phyloP scores from a whole-genome alignment of 2,797 vertebrate species.

The Danio kyathit region DNA sequence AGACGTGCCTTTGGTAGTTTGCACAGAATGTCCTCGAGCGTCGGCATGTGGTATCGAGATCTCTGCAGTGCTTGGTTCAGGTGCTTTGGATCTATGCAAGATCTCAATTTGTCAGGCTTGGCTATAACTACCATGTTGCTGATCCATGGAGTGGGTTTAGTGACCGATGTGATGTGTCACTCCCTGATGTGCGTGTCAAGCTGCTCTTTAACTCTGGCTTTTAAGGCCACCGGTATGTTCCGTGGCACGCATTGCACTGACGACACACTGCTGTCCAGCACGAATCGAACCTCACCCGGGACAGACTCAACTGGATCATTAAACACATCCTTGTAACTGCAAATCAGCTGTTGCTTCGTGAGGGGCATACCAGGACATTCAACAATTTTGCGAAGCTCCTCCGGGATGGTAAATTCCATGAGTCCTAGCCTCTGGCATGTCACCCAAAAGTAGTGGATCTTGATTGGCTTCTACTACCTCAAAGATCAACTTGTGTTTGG shows the following conservation, averaged over 20 bases:
- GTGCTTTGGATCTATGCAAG: conserved; percentile 71
- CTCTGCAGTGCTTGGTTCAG: conserved; percentile 67
- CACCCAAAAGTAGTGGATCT: conserved; percentile 40
- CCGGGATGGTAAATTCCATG: conserved; percentile 39
- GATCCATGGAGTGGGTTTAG: conserved; percentile 33
- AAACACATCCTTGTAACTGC: conserved; percentile 33
- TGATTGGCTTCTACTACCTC: conserved; percentile 37
- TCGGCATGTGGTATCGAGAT: conserved; percentile 68
- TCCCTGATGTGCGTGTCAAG: conserved; percentile 49
- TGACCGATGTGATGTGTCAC: conserved; percentile 24
- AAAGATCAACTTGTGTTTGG: conserved; percentile 44
- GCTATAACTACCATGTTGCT: conserved; percentile 11
- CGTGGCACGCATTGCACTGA: conserved; percentile 39
- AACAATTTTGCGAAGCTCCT: conserved; percentile 29
- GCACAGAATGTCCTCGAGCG: conserved; percentile 69
- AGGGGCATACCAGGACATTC: not conserved
- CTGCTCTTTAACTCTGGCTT: conserved; percentile 35
- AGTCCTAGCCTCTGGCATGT: conserved; percentile 36
- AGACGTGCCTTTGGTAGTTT: conserved; percentile 67
- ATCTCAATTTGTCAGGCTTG: not conserved
- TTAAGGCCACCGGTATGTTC: conserved; percentile 50
- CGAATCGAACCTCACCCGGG: conserved; percentile 36
- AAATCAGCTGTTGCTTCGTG: conserved; percentile 8
- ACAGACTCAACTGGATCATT: conserved; percentile 35
- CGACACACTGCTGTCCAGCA: not conserved